Evolutionary conservation across 2,888 invertebrate species (phyloP), one percentile per base, ranked within the genome.

Genomic region (Lydus trimaculatus): DNA sequence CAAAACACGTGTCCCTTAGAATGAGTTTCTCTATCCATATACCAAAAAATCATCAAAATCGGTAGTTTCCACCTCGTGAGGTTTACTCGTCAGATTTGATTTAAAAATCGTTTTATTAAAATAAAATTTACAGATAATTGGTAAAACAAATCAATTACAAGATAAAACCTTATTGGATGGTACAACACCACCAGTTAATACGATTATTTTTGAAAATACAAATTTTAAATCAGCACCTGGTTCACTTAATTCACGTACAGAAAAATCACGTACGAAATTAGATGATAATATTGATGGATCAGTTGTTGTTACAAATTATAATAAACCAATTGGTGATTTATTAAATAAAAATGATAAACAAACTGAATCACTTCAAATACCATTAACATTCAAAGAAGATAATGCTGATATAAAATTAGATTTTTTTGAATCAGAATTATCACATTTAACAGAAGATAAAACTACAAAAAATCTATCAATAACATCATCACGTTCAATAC

Each of bases 391-490:
- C 79, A 90, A 90, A 67, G 94, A 95, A 82, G 94, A 95, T 80
- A 91, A 90, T 28, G 95, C 95, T 79, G 96, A 96, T 80, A 94
- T 97, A 90, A 96, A 96, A 85, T 87, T 97, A 66, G 96, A 96
- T 84, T 97, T 97, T 83, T 97, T 97, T 84, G 95, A 96, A 81
- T 91, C 94, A 20, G 94, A 94, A 78, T 88, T 95, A 63, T 90
- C 90, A 17, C 92, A 91, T 82, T 87, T 93, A 58, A 90, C 92
- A 2, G 93, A 92, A 64, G 93, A 93, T 74, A 93, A 93, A 58
- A 85, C 87, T 8, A 84, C 88, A 43, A 89, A 89, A 75, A 87
- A 85, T 74, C 79, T 88, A 61, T 84, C 83, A 58, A 43, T 43
- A n/a, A n/a, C n/a, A 15, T 81, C 91, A 78, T 88, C 90, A n/a